phyloP scores from a whole-genome alignment of 1,140 invertebrate species.

The Drosophila athabasca region DNA sequence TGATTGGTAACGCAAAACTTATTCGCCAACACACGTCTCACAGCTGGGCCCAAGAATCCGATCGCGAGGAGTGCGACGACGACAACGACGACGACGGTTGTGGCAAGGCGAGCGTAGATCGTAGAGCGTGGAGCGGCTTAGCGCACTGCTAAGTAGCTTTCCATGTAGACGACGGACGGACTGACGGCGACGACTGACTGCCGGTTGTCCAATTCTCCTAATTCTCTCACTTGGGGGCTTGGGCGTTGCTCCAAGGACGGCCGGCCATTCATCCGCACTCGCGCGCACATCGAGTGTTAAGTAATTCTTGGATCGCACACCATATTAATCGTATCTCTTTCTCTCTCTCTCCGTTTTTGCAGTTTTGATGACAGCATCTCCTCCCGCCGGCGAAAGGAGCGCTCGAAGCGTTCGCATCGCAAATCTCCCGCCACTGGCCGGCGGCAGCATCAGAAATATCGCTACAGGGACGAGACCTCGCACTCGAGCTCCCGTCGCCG shows the following conservation, averaged over 20 bases:
- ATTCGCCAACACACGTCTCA: slow-evolving; percentile 74
- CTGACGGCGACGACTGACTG: slow-evolving; percentile 23
- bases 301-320: slow-evolving; percentile 32
- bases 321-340: slow-evolving; percentile 29
- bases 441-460: slow-evolving; percentile 85
- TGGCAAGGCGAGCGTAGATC: slow-evolving; percentile 28
- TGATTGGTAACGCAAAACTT: slow-evolving; percentile 80
- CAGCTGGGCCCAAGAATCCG: slow-evolving; percentile 55
- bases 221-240: slow-evolving; percentile 45
- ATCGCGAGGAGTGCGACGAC: slow-evolving; percentile 5
- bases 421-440: slow-evolving; percentile 86
- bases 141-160: slow-evolving; percentile 63
- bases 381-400: slow-evolving; percentile 85
- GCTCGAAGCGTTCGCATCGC: slow-evolving; percentile 86
- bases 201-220: slow-evolving; percentile 57
- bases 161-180: slow-evolving; percentile 42
- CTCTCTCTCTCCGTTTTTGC: slow-evolving; percentile 48
- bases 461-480: slow-evolving; percentile 85
- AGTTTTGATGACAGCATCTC: slow-evolving; percentile 86
- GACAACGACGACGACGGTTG: too few species aligned
- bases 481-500: slow-evolving; percentile 79
- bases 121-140: slow-evolving; percentile 54
- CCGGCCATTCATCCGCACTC: slow-evolving; percentile 70
- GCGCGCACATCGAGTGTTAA: slow-evolving; percentile 24
- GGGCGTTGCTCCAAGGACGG: slow-evolving; percentile 79